Evolutionary conservation across 2,888 invertebrate species (phyloP).

Genomic region (Yponomeuta plumbellus): DNA sequence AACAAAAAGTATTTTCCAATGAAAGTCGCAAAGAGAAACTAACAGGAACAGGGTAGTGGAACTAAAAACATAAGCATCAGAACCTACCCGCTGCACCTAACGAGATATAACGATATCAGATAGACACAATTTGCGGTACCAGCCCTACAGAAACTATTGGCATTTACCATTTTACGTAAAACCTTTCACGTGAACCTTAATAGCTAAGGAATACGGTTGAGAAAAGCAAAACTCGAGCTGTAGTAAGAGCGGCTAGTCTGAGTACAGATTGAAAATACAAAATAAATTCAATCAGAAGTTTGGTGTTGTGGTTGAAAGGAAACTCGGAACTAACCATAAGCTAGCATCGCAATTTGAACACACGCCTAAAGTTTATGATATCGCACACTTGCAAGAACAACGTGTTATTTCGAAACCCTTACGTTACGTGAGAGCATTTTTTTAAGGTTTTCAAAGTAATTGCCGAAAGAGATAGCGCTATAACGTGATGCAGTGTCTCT

Average conservation of each 20-base stretch:
- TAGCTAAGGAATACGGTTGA: background rate
- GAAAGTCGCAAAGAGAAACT: background rate
- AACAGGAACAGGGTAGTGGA: background rate
- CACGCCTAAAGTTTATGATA: no score
- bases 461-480: no score
- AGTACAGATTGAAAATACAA: background rate
- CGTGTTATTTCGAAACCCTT: no score
- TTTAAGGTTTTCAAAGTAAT: no score
- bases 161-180: background rate
- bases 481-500: no score
- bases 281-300: background rate
- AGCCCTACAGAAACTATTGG: conserved; percentile 1
- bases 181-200: background rate
- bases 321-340: background rate
- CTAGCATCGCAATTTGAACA: no score
- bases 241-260: background rate
- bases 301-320: background rate
- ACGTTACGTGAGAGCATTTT: no score
- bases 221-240: background rate
- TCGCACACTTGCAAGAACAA: no score
- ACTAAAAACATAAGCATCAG: background rate
- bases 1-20: background rate
- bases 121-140: conserved; percentile 12
- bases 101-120: conserved; percentile 6
- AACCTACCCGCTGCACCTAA: conserved; percentile 3